Percentiles rank a stretch among this genome's conserved stretches.
Evolutionary conservation across 1,140 invertebrate genomes (phyloP).

Genomic region (Drosophila ercepeae): DNA sequence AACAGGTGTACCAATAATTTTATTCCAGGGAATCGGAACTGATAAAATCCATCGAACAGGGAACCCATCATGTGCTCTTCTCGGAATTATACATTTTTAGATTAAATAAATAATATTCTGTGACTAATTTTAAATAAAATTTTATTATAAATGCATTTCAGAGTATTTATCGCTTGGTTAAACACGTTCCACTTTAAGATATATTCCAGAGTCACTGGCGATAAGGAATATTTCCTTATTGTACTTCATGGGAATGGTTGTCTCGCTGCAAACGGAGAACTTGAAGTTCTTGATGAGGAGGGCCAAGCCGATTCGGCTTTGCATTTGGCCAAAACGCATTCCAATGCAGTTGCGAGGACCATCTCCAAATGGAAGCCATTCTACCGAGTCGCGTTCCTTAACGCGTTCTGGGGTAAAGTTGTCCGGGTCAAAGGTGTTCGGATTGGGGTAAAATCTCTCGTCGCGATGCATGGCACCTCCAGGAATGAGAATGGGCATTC

Average conservation of each 20-base stretch:
- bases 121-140: not conserved
- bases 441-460: slow-evolving; percentile 85
- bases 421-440: slow-evolving; percentile 88
- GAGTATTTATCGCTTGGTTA: slow-evolving; percentile 2
- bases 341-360: slow-evolving; percentile 84
- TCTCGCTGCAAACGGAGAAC: slow-evolving; percentile 74
- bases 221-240: slow-evolving; percentile 51
- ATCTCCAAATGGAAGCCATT: slow-evolving; percentile 87
- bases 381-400: slow-evolving; percentile 81
- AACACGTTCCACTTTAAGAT: slow-evolving; percentile 56
- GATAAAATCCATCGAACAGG: too few species aligned
- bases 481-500: slow-evolving; percentile 63
- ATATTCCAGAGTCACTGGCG: slow-evolving; percentile 55
- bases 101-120: not conserved
- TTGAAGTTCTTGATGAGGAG: slow-evolving; percentile 78
- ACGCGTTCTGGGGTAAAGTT: slow-evolving; percentile 86
- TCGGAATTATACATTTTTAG: too few species aligned
- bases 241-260: slow-evolving; percentile 58
- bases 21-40: not conserved
- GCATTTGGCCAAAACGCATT: slow-evolving; percentile 87
- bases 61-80: too few species aligned
- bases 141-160: not conserved
- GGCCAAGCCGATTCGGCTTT: slow-evolving; percentile 86
- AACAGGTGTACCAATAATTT: not conserved
- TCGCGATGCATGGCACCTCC: slow-evolving; percentile 79